A percentile compares a stretch with the other conserved stretches of the same genome.
Evolutionary conservation across 2,797 vertebrate genomes (phyloP).

Genomic region (Cynodonichthys magdalenae): DNA sequence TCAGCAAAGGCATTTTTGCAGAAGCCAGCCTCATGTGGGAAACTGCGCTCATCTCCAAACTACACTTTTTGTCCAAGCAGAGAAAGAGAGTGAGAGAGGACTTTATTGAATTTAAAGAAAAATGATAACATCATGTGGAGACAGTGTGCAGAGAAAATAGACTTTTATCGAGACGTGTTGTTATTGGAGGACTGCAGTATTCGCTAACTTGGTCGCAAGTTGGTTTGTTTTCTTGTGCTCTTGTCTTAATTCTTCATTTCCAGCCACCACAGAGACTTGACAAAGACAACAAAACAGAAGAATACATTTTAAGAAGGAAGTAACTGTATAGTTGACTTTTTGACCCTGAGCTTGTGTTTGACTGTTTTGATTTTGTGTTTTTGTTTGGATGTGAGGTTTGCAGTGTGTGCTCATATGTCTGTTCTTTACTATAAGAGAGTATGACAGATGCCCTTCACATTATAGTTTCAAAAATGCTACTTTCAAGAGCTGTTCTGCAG

Average conservation of each 20-base stretch:
- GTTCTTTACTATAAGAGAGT: slow-evolving; percentile 5
- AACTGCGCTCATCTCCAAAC: slow-evolving; percentile 58
- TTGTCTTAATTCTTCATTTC: slow-evolving; percentile 75
- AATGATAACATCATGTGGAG: slow-evolving; percentile 74
- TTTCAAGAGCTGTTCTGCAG: slow-evolving; percentile 5
- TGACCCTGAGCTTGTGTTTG: slow-evolving; percentile 29
- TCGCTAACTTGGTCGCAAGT: slow-evolving; percentile 58
- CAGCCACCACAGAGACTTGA: slow-evolving; percentile 63
- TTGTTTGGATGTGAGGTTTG: slow-evolving; percentile 2
- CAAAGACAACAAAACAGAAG: slow-evolving; percentile 41
- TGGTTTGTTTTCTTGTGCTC: slow-evolving; percentile 62
- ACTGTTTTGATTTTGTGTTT: slow-evolving; percentile 10
- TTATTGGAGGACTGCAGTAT: slow-evolving; percentile 68
- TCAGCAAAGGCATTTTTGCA: slow-evolving; percentile 51
- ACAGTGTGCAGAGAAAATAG: slow-evolving; percentile 73
- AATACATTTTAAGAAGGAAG: slow-evolving; percentile 37
- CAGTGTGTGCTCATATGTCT: neutral
- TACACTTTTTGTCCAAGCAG: slow-evolving; percentile 55
- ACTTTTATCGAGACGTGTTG: slow-evolving; percentile 79
- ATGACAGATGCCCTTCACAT: slow-evolving; percentile 6
- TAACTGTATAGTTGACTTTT: slow-evolving; percentile 21
- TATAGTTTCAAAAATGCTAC: neutral
- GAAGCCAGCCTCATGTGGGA: slow-evolving; percentile 35
- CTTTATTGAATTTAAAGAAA: slow-evolving; percentile 75
- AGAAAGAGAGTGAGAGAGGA: slow-evolving; percentile 37